A percentile compares a stretch with the other conserved stretches of the same genome.
Evolutionary conservation across 2,113 vertebrate genomes (phyloP).

Genomic region (Halichoeres trimaculatus): DNA sequence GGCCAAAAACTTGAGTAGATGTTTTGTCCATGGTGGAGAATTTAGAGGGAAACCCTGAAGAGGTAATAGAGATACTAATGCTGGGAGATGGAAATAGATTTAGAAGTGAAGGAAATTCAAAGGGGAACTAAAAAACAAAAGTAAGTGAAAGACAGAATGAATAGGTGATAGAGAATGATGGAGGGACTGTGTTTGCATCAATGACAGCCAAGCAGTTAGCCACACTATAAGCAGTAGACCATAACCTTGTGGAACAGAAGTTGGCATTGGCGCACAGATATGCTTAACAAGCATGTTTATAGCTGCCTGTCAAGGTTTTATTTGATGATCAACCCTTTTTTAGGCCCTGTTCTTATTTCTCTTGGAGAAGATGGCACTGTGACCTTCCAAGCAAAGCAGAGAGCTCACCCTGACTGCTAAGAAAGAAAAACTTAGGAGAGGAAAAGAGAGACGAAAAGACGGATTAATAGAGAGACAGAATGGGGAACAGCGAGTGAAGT

Average conservation of each 20-base stretch:
- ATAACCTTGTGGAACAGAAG: constrained; percentile 26
- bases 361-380: constrained; percentile 59
- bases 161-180: constrained; percentile 45
- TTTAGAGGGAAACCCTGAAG: constrained; percentile 34
- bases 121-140: background rate
- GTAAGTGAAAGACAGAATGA: constrained; percentile 36
- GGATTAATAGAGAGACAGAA: constrained; percentile 48
- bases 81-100: constrained; percentile 7
- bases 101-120: constrained; percentile 7
- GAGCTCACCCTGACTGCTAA: constrained; percentile 17
- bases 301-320: constrained; percentile 71
- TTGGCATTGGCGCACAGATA: constrained; percentile 34
- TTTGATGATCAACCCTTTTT: constrained; percentile 55
- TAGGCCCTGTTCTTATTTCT: constrained; percentile 63
- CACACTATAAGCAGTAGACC: constrained; percentile 55
- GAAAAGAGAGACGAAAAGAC: constrained; percentile 27
- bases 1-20: constrained; percentile 28
- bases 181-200: constrained; percentile 34
- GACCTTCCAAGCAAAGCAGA: constrained; percentile 61
- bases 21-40: constrained; percentile 56
- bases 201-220: constrained; percentile 46
- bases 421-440: constrained; percentile 38
- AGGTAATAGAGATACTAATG: constrained; percentile 27
- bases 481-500: constrained; percentile 32
- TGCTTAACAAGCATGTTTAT: constrained; percentile 69